Evolutionary conservation across 2,113 vertebrate species (phyloP).

Genomic region (Xiphophorus couchianus): DNA sequence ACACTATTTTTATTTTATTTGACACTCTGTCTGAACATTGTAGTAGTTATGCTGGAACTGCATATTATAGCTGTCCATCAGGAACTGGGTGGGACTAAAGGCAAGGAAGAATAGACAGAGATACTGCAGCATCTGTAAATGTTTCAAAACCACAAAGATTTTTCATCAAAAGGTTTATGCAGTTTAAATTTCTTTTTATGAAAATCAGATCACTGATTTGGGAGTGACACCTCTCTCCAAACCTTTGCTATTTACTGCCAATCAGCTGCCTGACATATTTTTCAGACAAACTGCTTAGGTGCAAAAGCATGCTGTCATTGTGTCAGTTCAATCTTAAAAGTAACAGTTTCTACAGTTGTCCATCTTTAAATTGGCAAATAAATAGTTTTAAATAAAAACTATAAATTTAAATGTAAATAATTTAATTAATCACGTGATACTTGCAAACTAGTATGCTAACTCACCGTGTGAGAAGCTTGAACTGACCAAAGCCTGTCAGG

Average conservation of each 20-base stretch:
- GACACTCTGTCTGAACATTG: background rate
- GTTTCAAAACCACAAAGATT: background rate
- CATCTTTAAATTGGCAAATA: background rate
- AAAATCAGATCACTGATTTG: no score
- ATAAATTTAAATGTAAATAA: background rate
- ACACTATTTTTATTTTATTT: background rate
- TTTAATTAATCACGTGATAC: background rate
- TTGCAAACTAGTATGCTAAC: background rate
- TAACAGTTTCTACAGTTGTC: no score
- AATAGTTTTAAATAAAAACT: background rate
- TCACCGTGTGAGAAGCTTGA: background rate
- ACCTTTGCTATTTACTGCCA: no score
- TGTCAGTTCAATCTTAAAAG: no score
- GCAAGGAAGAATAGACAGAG: background rate
- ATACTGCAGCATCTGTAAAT: background rate
- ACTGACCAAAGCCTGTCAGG: background rate
- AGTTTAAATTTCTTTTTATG: no score
- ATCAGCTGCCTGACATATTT: no score
- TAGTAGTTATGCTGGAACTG: background rate
- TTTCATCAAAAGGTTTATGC: no score
- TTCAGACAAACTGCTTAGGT: no score
- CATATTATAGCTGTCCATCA: background rate
- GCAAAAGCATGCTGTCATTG: no score
- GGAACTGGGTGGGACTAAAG: background rate
- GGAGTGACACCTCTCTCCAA: no score